Evolutionary conservation across 64 coral and sea anemone genomes (phyloP), one percentile per base, ranked within the genome.

Genomic region (Orbicella faveolata): DNA sequence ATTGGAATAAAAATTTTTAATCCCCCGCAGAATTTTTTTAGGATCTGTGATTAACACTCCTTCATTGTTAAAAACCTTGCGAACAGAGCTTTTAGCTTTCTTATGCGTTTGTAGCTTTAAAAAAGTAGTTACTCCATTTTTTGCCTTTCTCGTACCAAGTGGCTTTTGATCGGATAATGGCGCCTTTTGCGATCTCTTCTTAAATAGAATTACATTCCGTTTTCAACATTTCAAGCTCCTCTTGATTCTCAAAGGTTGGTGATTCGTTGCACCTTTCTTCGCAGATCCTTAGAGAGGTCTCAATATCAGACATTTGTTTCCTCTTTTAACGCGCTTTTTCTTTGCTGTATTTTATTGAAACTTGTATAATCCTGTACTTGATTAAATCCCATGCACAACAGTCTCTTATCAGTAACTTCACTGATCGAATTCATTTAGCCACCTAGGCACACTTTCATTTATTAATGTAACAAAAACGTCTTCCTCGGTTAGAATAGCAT

Each of bases 351-450:
- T 30, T 30, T 30, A 30, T 30, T 30, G 30, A 30, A 30, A 30
- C 30, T 73, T 86, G 61, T 67, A 59, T 84, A 20, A 87, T 87
- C 52, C 21, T 87, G 21, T 87, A 74, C 65, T 74, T 87, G 20
- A 86, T 76, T 11, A 91, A 76, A 17, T 91, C 79, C 90, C 90
- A 91, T 30, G 30, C 30, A 30, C 23, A 85, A 34, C 35, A 86
- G 36, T 48, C 90, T 64, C 35, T 92, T 78, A 26, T 92, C 90
- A 3, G 20, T 44, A 64, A 87, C 19, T 52, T 85, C 82, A 11
- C 63, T 87, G 18, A 78, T 53, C 79, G 18, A 78, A 86, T 86
- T 92, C 75, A 16, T 65, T 37, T 3, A 87, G 30, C 41, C 83
- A 92, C 61, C 48, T 34, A 54, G 26, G 81, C 59, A 75, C 61